Evolutionary conservation across 2,113 vertebrate genomes (phyloP).

Genomic region (Globicephala melas): DNA sequence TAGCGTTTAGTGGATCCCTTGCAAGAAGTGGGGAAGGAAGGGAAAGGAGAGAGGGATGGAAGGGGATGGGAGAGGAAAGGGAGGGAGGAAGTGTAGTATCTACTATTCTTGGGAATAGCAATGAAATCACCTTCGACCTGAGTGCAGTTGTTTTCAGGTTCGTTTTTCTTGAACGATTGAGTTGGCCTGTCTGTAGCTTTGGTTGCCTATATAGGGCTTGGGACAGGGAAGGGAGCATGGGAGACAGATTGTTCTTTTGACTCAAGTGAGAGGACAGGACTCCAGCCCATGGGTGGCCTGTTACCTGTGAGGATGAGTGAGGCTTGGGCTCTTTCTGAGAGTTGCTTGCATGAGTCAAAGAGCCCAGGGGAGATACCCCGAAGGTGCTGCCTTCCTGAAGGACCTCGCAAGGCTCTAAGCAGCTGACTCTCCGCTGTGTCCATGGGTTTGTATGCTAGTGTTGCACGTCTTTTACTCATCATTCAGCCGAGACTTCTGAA

Average conservation of each 20-base stretch:
- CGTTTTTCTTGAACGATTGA: not conserved
- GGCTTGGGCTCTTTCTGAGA: not conserved
- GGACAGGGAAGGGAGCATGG: not conserved
- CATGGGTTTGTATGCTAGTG: not conserved
- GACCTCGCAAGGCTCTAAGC: not conserved
- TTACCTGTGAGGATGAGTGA: not conserved
- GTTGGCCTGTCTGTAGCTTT: not conserved
- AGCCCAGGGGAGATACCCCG: fast-evolving
- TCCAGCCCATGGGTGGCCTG: not conserved
- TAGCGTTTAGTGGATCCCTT: not conserved
- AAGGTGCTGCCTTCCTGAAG: not conserved
- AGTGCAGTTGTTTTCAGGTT: not conserved
- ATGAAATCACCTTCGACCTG: not conserved
- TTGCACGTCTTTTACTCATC: not conserved
- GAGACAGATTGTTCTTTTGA: not conserved
- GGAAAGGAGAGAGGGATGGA: not conserved
- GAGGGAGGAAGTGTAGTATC: not conserved
- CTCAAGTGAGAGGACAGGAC: not conserved
- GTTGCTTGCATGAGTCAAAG: not conserved
- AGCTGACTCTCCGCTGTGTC: not conserved
- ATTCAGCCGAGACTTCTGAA: not conserved
- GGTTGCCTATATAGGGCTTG: not conserved
- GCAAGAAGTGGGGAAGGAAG: not conserved
- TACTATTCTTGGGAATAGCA: not conserved
- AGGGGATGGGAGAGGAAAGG: not conserved